Percentiles rank a stretch among this genome's conserved stretches.
phyloP scores from a whole-genome alignment of 2,797 vertebrate species.

The Sebastes trivittatus region DNA sequence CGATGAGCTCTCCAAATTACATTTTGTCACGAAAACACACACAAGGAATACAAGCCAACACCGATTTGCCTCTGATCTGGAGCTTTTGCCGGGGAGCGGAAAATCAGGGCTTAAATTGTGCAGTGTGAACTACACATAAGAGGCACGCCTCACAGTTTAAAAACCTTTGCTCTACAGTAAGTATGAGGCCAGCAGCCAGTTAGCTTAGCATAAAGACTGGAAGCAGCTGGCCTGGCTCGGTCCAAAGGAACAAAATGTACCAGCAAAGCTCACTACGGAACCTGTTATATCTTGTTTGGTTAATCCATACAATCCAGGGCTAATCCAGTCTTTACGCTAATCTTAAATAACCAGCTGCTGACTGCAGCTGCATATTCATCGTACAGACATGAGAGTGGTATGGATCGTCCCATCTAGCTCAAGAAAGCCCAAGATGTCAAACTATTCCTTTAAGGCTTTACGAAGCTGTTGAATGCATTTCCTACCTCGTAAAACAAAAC shows the following conservation, averaged over 20 bases:
- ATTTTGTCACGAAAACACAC: too few species aligned
- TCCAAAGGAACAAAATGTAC: not conserved
- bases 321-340: not conserved
- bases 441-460: not conserved
- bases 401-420: not conserved
- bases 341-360: not conserved
- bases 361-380: rapidly evolving
- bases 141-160: too few species aligned
- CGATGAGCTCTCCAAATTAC: too few species aligned
- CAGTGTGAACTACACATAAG: too few species aligned
- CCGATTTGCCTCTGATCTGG: too few species aligned
- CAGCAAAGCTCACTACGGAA: not conserved
- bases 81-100: too few species aligned
- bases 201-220: not conserved
- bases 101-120: too few species aligned
- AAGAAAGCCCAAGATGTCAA: not conserved
- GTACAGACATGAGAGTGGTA: too few species aligned
- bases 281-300: not conserved
- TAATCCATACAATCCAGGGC: not conserved
- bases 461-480: not conserved
- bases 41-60: too few species aligned
- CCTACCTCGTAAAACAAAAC: not conserved
- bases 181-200: not conserved
- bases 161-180: not conserved
- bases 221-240: not conserved